A percentile compares a stretch with the other conserved stretches of the same genome.
These are phyloP conservation scores for Naso thynnoides DNA, from an alignment of 2,797 vertebrate species.

Conservation along the genomic window DNA sequence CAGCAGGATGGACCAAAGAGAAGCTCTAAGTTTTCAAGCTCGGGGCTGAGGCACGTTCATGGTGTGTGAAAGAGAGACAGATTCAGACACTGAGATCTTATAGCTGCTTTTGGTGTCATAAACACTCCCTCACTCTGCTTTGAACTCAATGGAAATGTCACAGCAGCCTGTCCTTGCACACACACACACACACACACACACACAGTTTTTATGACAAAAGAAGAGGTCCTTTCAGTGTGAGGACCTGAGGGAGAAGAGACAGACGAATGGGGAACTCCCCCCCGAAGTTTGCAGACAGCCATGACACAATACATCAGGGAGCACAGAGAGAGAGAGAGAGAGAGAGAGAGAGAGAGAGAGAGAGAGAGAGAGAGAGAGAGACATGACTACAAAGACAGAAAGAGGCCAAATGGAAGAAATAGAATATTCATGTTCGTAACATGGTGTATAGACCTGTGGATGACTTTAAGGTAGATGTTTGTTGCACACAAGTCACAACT, in stretches of 20 bases:
- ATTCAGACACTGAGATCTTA: constrained; percentile 61
- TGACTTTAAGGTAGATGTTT: not conserved
- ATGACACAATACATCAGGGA: constrained; percentile 53
- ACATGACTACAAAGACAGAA: constrained; percentile 24
- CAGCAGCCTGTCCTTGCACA: constrained; percentile 33
- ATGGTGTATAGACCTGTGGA: not conserved
- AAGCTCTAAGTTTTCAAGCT: constrained; percentile 77
- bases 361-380: constrained; percentile 14
- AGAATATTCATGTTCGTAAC: not conserved
- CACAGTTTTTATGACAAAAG: constrained; percentile 66
- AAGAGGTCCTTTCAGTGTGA: constrained; percentile 61
- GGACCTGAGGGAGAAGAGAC: constrained; percentile 73
- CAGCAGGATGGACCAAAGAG: constrained; percentile 55
- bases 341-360: constrained; percentile 17
- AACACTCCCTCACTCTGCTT: constrained; percentile 59
- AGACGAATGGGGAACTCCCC: constrained; percentile 61
- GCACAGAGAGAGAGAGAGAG: constrained; percentile 15
- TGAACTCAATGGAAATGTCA: constrained; percentile 69
- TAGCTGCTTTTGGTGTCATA: constrained; percentile 62
- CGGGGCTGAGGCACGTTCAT: constrained; percentile 48
- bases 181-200: constrained; percentile 4
- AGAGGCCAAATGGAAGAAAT: constrained; percentile 19
- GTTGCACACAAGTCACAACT: not conserved
- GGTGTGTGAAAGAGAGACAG: constrained; percentile 21
- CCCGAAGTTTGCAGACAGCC: constrained; percentile 54